Base-by-base conservation (phyloP, 2,888 invertebrate genomes). In the Pterostichus niger region DNA sequence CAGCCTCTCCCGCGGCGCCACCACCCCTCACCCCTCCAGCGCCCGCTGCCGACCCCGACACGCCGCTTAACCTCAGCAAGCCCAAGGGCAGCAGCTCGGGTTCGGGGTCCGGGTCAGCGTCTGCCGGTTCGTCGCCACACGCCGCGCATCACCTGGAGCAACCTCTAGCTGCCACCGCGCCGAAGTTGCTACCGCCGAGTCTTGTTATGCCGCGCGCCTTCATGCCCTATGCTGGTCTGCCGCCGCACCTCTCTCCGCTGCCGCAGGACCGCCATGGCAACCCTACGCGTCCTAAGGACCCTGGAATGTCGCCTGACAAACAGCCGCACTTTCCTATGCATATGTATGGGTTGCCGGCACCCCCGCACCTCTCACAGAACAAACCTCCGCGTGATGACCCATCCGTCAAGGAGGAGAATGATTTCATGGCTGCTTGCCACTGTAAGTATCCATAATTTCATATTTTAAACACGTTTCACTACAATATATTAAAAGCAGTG, bases 21-120 rank as follows among this genome's bases (percentile, higher is more conserved):
- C 88, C 88, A 71, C 87, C 88, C 17, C 83, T 61, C 0, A 86
- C 87, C 59, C 88, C 89, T 9, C 87, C 89, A 9, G 87, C 88
- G 3, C 88, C 91, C 0, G 86, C 89, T 0, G 91, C 91, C 44
- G 95, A 96, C 89, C 94, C 95, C 0, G 97, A 97, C 88, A 93
- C 96, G 0, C 98, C 98, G 0, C 92, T 98, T 59, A 98, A 98
- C 90, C 93, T 98, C 78, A 95, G 95, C 87, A 98, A 97, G 90
- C 97, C 97, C 83, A 95, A 97, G 87, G 90, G 90, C 6, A 40
- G 40, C 40, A 40, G 40, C 84, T 89, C 90, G 79, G 91, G 92
- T 11, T 54, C 77, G n/a, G 56, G 91, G 7, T 91, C 91, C 59
- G 40, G 40, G 40, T 40, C 40, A 0, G 40, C 40, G 40, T 91